Percentiles rank a stretch among this genome's conserved stretches.
Evolutionary conservation across 2,797 vertebrate species (phyloP).

Genomic region (Cygnus olor): DNA sequence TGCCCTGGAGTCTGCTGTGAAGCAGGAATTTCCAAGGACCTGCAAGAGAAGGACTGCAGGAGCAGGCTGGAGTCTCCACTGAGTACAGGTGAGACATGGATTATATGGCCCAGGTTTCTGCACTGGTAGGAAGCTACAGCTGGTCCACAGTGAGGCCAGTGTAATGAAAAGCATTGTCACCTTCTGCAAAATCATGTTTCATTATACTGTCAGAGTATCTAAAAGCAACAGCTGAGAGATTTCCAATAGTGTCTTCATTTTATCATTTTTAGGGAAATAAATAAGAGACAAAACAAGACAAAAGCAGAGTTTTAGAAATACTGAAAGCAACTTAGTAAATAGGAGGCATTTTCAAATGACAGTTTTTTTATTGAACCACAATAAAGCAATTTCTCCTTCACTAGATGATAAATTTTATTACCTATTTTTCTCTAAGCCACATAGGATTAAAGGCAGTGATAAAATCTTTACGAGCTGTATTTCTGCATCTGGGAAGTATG

Average conservation of each 20-base stretch:
- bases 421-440: background rate
- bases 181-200: background rate
- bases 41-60: background rate
- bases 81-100: rapidly evolving
- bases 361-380: background rate
- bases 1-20: background rate
- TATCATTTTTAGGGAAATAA: background rate
- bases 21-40: background rate
- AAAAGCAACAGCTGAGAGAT: background rate
- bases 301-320: background rate
- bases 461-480: background rate
- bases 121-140: background rate
- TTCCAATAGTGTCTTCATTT: background rate
- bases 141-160: background rate
- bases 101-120: background rate
- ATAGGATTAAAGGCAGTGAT: background rate
- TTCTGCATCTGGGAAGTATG: background rate
- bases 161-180: background rate
- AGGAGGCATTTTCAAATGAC: background rate
- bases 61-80: background rate
- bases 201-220: background rate
- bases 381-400: background rate
- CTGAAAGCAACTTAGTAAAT: background rate
- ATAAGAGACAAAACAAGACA: background rate
- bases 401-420: background rate